A percentile compares a stretch with the other conserved stretches of the same genome.
Evolutionary conservation across 2,888 invertebrate genomes (phyloP).

Genomic region (Atherix ibis): DNA sequence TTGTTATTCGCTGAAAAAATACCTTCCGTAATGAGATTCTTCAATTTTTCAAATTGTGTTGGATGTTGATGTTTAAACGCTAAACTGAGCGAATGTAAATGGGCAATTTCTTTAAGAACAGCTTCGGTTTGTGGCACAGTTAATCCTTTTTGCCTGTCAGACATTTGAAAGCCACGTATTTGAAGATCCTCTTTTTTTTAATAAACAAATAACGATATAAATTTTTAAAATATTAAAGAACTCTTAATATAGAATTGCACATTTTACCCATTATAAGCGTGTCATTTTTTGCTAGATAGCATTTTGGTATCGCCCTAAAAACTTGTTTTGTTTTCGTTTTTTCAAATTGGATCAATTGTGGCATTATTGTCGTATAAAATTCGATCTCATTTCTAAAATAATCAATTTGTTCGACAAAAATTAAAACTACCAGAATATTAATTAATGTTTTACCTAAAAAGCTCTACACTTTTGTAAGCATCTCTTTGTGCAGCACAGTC

Average conservation of each 20-base stretch:
- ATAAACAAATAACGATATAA: not conserved
- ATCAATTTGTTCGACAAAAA: too few species aligned
- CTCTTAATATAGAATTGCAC: not conserved
- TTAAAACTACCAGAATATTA: too few species aligned
- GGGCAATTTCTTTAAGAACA: conserved; percentile 43
- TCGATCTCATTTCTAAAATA: conserved; percentile 45
- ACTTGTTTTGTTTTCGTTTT: conserved; percentile 28
- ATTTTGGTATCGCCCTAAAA: conserved; percentile 42
- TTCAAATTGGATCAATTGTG: conserved; percentile 45
- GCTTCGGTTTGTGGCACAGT: conserved; percentile 42
- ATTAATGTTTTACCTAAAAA: conserved; percentile 45
- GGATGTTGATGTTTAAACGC: conserved; percentile 44
- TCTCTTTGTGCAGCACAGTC: conserved; percentile 47
- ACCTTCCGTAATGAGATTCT: conserved; percentile 34
- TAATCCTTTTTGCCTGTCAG: conserved; percentile 44
- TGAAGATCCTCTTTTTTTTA: conserved; percentile 39
- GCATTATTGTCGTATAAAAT: conserved; percentile 55
- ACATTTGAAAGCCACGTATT: conserved; percentile 44
- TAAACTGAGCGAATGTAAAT: conserved; percentile 47
- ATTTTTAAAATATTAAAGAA: conserved; percentile 1
- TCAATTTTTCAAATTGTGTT: conserved; percentile 37
- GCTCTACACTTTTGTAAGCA: conserved; percentile 50
- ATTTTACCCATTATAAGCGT: conserved; percentile 34
- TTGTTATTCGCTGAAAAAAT: conserved; percentile 48
- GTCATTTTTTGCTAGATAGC: conserved; percentile 42